These are phyloP conservation scores for Hipparchia semele DNA, from an alignment of 2,888 invertebrate genomes.

Conservation along the genomic window DNA sequence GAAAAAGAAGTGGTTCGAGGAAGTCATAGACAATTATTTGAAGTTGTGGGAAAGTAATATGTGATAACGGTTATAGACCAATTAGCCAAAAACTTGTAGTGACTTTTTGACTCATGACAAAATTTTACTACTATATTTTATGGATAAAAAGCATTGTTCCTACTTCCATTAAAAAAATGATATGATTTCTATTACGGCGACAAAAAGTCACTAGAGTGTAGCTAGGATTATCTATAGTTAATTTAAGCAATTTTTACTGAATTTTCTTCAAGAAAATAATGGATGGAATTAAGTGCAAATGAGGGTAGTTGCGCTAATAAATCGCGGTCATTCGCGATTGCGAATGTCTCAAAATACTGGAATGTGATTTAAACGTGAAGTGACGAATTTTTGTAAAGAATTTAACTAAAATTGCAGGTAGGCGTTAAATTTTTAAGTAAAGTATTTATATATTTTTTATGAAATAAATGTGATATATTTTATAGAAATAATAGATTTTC, in stretches of 20 bases:
- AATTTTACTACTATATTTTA: too few species aligned
- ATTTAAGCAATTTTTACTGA: conserved; percentile 25
- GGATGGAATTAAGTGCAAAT: neutral
- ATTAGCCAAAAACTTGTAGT: neutral
- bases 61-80: conserved; percentile 69
- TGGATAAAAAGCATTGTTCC: too few species aligned
- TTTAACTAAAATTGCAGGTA: neutral
- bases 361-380: neutral
- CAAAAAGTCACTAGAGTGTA: neutral
- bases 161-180: too few species aligned
- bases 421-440: conserved; percentile 4
- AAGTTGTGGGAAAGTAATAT: conserved; percentile 96
- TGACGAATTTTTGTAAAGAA: neutral
- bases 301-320: neutral
- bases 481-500: conserved; percentile 17
- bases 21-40: conserved; percentile 94
- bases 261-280: conserved; percentile 10
- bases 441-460: conserved; percentile 21
- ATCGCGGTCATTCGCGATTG: neutral
- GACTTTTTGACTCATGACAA: neutral
- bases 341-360: neutral
- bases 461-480: conserved; percentile 27
- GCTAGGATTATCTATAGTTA: conserved; percentile 18
- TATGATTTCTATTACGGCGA: neutral
- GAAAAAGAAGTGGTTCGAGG: conserved; percentile 92